Percentiles rank a stretch among this genome's conserved stretches.
phyloP scores from a whole-genome alignment of 2,797 vertebrate genomes.

The Parauchenoglanis ngamensis region DNA sequence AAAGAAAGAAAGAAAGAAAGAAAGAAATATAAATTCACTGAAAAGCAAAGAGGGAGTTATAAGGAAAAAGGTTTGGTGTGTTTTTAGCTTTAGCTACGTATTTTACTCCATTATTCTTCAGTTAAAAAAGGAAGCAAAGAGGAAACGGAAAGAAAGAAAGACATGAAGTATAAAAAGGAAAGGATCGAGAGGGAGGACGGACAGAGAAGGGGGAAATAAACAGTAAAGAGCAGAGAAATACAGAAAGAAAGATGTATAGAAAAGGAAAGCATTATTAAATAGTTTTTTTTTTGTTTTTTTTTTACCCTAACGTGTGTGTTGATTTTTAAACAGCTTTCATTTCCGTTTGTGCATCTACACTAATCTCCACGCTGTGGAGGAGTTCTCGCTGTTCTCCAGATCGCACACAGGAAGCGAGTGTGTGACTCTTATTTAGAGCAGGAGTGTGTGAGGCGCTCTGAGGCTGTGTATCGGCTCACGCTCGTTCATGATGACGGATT shows the following conservation, averaged over 20 bases:
- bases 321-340: not conserved
- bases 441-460: not conserved
- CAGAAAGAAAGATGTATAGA: not conserved
- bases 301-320: not conserved
- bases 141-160: not conserved
- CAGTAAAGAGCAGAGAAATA: not conserved
- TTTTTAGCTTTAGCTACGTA: no score
- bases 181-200: not conserved
- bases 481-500: slow-evolving; percentile 46
- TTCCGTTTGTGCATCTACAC: not conserved
- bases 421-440: not conserved
- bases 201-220: not conserved
- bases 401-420: not conserved
- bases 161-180: not conserved
- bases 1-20: not conserved
- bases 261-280: not conserved
- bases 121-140: not conserved
- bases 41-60: no score
- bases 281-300: not conserved
- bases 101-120: no score
- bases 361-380: no score
- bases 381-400: not conserved
- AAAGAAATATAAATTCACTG: not conserved
- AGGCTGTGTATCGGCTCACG: slow-evolving; percentile 4
- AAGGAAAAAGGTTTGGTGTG: no score